A percentile compares a stretch with the other conserved stretches of the same genome.
phyloP scores from a whole-genome alignment of 2,888 invertebrate species.

The Drosophila peninsularis region DNA sequence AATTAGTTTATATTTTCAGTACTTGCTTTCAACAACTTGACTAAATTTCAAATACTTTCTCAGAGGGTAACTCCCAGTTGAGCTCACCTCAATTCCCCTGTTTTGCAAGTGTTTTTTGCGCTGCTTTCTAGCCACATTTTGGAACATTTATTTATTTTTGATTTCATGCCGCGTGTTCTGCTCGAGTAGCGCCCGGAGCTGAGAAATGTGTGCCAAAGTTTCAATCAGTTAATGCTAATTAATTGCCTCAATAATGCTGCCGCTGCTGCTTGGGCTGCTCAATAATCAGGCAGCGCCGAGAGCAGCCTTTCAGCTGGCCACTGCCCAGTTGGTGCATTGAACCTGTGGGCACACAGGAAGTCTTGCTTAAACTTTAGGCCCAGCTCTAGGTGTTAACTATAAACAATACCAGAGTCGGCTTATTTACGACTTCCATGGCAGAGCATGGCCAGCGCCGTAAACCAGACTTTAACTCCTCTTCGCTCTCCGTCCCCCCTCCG shows the following conservation, averaged over 20 bases:
- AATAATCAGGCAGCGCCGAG: slow-evolving; percentile 54
- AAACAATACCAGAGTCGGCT: slow-evolving; percentile 63
- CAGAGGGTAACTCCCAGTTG: background rate
- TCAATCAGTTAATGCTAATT: slow-evolving; percentile 69
- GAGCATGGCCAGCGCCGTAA: slow-evolving; percentile 9
- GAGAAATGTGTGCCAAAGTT: slow-evolving; percentile 58
- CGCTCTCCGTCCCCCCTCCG: background rate
- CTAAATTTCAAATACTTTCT: background rate
- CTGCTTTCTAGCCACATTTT: slow-evolving; percentile 50
- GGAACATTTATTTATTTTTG: slow-evolving; percentile 33
- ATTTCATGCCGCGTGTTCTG: slow-evolving; percentile 54
- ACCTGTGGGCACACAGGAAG: slow-evolving; percentile 50
- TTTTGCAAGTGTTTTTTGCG: slow-evolving; percentile 34
- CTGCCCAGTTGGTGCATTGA: slow-evolving; percentile 45
- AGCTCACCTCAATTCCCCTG: background rate
- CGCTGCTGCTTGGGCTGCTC: slow-evolving; percentile 17
- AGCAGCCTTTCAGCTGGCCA: background rate
- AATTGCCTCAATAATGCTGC: slow-evolving; percentile 63
- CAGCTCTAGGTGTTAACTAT: slow-evolving; percentile 75
- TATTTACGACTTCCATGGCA: slow-evolving; percentile 72
- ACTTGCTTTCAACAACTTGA: background rate
- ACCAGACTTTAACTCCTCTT: slow-evolving; percentile 1
- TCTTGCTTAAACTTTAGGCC: slow-evolving; percentile 49
- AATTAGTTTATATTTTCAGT: too few species aligned
- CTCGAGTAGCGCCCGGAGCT: slow-evolving; percentile 53